Evolutionary conservation across 1,140 invertebrate genomes (phyloP).

Genomic region (Triops cancriformis): DNA sequence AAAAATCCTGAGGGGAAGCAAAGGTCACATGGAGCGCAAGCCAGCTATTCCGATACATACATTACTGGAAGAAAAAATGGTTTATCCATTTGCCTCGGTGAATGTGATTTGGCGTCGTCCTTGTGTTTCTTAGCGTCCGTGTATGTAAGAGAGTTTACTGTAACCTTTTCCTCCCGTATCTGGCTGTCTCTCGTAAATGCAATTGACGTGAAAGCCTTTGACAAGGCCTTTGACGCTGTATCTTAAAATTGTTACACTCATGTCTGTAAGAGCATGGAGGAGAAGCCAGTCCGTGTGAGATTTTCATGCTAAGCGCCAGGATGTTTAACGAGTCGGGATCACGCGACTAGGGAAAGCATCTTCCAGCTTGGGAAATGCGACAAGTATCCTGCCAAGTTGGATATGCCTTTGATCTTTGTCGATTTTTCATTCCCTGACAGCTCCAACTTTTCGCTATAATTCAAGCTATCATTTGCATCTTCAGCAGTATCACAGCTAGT

Average conservation of each 20-base stretch:
- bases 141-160: neutral
- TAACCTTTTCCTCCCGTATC: neutral
- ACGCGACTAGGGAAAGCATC: neutral
- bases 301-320: neutral
- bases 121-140: neutral
- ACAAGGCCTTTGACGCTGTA: neutral
- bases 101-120: neutral
- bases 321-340: neutral
- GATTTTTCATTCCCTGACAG: neutral
- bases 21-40: neutral
- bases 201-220: constrained; percentile 13
- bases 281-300: neutral
- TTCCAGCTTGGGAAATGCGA: neutral
- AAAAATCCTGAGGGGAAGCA: neutral
- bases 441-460: neutral
- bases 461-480: neutral
- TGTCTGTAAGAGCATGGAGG: neutral
- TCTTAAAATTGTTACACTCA: neutral
- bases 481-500: constrained; percentile 4
- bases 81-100: neutral
- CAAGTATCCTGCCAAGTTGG: neutral
- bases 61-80: neutral
- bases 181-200: neutral
- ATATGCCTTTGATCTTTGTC: neutral
- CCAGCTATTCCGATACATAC: neutral